Percentiles rank a stretch among this genome's conserved stretches.
Evolutionary conservation across 2,113 vertebrate genomes (phyloP).

Genomic region (Nannobrachium achirus): DNA sequence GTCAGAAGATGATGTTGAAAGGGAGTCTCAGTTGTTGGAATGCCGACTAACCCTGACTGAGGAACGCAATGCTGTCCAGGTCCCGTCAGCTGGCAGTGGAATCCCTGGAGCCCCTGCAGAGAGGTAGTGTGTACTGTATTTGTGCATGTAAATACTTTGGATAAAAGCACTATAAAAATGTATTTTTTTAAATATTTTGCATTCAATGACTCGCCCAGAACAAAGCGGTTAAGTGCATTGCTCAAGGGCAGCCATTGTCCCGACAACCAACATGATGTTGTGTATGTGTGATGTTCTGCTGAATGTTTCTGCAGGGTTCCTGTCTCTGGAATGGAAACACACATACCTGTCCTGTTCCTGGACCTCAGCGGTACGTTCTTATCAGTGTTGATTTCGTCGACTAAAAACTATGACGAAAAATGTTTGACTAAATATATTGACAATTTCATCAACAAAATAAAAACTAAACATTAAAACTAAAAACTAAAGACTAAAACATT

Average conservation of each 20-base stretch:
- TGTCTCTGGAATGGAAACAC: slow-evolving; percentile 93
- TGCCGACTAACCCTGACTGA: slow-evolving; percentile 92
- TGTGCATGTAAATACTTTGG: too few relatives aligned
- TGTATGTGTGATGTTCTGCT: neutral
- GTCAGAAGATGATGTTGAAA: slow-evolving; percentile 90
- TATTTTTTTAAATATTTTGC: too few relatives aligned
- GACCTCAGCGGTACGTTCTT: slow-evolving; percentile 87
- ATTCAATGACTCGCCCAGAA: too few relatives aligned
- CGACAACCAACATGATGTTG: neutral
- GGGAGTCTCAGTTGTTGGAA: slow-evolving; percentile 92
- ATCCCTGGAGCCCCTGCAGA: slow-evolving; percentile 94
- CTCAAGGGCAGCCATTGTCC: too few relatives aligned
- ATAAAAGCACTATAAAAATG: too few relatives aligned
- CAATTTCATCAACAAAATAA: too few relatives aligned
- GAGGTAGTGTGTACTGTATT: slow-evolving; percentile 76
- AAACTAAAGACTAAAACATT: too few relatives aligned
- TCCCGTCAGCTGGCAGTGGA: slow-evolving; percentile 92
- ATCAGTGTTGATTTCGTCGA: too few relatives aligned
- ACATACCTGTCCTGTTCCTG: slow-evolving; percentile 95
- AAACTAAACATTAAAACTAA: too few relatives aligned
- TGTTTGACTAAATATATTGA: too few relatives aligned
- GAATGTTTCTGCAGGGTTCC: slow-evolving; percentile 84
- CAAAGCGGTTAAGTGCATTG: too few relatives aligned
- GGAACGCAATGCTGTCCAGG: slow-evolving; percentile 92
- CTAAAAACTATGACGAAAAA: too few relatives aligned